Base-by-base conservation (phyloP, 2,888 invertebrate species). In the Hydropsyche betteni region DNA sequence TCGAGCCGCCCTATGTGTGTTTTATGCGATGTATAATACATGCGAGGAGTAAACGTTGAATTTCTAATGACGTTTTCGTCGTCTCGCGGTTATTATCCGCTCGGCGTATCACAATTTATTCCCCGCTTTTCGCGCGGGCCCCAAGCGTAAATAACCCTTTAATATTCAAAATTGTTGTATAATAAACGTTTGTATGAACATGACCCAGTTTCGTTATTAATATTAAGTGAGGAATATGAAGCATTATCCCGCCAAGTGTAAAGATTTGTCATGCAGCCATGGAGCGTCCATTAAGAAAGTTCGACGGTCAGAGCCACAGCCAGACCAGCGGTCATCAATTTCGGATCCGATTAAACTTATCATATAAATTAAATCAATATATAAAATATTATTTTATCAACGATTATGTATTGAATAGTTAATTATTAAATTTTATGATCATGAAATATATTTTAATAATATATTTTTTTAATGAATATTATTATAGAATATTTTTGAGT, bases 261-360 rank as follows among this genome's bases (percentile, higher is more conserved):
- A 76, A 74, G 77, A 77, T 77, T 77, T 77, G 77, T 76, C 77
- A 68, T 73, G 74, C 74, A 77, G 75, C 69, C 74, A 74, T 76
- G 71, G 75, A 68, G 75, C 77, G 74, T 75, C 74, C 75, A 76
- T 76, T 76, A 76, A 68, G 70, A 68, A 77, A 75, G 74, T 76
- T 77, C 44, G 16, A 55, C 44, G 44, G 44, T 44, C 44, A 44
- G 44, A 44, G 7, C 10, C 24, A 24, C 24, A 24, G 24, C 24
- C 24, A 24, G 24, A 24, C 24, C 24, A 24, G 24, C 44, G 44
- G 44, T 44, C 44, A 44, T 4, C 7, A 44, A 44, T 44, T 44
- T 10, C 44, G 7, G 3, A 44, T 10, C 10, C 44, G 1, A 10
- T 44, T 44, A 8, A 44, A 44, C 10, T 44, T 8, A 6, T 44